These are phyloP conservation scores for Trichopria drosophilae DNA, from an alignment of 2,888 invertebrate genomes.

Conservation along the genomic window DNA sequence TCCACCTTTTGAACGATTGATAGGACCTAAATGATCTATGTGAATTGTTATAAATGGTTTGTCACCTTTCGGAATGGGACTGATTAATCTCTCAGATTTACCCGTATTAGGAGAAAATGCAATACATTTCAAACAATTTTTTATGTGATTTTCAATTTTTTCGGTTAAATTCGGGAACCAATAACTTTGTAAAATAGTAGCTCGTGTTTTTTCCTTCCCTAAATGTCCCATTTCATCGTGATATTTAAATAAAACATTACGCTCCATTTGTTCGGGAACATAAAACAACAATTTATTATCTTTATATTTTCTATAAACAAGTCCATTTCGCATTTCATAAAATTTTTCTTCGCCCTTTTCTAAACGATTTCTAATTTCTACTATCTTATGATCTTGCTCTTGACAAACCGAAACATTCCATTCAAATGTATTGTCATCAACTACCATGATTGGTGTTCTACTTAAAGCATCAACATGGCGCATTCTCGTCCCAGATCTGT, in stretches of 20 bases:
- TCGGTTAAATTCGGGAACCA: conserved; percentile 29
- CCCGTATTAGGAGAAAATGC: conserved; percentile 21
- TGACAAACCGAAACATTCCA: conserved; percentile 29
- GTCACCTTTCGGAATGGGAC: conserved; percentile 26
- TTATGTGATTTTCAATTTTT: conserved; percentile 19
- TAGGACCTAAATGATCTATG: conserved; percentile 27
- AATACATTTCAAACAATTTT: conserved; percentile 29
- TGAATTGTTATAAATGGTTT: conserved; percentile 26
- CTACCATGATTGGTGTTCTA: conserved; percentile 9
- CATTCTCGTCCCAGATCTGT: conserved; percentile 37
- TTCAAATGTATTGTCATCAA: conserved; percentile 28
- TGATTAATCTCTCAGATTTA: conserved; percentile 24
- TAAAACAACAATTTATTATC: too few relatives aligned
- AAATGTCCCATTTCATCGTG: conserved; percentile 32
- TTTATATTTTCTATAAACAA: conserved; percentile 32
- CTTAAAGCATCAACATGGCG: conserved; percentile 43
- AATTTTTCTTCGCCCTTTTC: conserved; percentile 15
- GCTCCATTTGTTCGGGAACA: conserved; percentile 20
- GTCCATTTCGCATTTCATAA: conserved; percentile 31
- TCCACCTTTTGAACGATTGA: neutral
- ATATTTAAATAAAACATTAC: conserved; percentile 21
- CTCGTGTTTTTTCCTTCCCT: conserved; percentile 27
- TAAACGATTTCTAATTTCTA: conserved; percentile 13
- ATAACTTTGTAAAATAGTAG: conserved; percentile 21
- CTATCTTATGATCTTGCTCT: conserved; percentile 14